Conservation (phyloP, 2,888 invertebrate species). For the Sturmia bella region DNA sequence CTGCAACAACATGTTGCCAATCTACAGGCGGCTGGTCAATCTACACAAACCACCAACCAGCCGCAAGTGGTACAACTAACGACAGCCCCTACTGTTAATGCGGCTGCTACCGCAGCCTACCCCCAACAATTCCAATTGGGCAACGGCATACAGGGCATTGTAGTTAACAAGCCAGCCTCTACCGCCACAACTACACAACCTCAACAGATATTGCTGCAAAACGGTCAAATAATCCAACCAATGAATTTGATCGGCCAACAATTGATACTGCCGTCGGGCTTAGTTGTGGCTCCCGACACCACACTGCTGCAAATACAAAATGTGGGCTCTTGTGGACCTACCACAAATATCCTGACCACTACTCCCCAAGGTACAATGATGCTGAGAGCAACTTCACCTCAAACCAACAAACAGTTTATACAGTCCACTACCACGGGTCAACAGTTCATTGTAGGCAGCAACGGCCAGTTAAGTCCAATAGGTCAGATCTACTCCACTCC, state of each 20-base stretch:
- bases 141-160: conserved; percentile 89
- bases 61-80: conserved; percentile 81
- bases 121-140: conserved; percentile 90
- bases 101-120: conserved; percentile 83
- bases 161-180: conserved; percentile 82
- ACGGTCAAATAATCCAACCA: conserved; percentile 89
- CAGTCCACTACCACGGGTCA: conserved; percentile 85
- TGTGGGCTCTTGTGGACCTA: conserved; percentile 84
- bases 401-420: conserved; percentile 87
- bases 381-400: conserved; percentile 88
- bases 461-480: conserved; percentile 90
- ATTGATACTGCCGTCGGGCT: conserved; percentile 91
- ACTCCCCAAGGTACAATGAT: conserved; percentile 88
- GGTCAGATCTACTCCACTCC: conserved; percentile 81
- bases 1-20: conserved; percentile 72
- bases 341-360: conserved; percentile 85
- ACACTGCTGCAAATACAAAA: conserved; percentile 90
- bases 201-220: conserved; percentile 81
- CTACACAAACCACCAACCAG: conserved; percentile 78
- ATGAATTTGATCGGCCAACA: conserved; percentile 92
- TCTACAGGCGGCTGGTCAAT: conserved; percentile 72
- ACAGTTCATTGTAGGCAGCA: conserved; percentile 90
- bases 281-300: conserved; percentile 92
- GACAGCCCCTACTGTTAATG: conserved; percentile 78
- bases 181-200: conserved; percentile 82